Evolutionary conservation across 2,888 invertebrate genomes (phyloP), one percentile per base, ranked within the genome.

Genomic region (Drosophila histrio): DNA sequence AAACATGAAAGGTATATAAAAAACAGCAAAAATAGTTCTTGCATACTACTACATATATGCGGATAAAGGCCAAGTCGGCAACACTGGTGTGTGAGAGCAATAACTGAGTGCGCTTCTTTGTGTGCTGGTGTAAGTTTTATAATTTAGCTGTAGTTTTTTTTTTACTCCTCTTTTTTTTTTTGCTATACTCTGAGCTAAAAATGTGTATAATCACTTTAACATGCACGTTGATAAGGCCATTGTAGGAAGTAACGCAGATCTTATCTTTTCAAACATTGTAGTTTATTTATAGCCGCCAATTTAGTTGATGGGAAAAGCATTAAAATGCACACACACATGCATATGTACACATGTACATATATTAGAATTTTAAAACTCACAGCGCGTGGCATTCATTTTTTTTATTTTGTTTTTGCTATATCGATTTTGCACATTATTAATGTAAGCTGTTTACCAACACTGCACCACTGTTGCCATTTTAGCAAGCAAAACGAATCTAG

Each of bases 121-220:
- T 32, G 9, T 46, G 26, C 24, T 50, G 66, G 46, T 64, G 53
- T 52, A 73, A 62, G 79, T 69, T 86, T 66, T 79, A 83, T 76
- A 69, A 82, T 86, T 71, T 66, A 66, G 72, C 64, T 84, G 19
- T 69, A 59, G 59, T 41, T 66, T 64, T 61, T 54, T 46, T 3
- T 30, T 30, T 11, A 71, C 58, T 50, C 41, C 65, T 50, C 5
- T 13, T 61, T 69, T 50, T 6, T 32, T 61, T 67, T 50, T 5
- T 26, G 30, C 46, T 72, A 72, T 50, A 38, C 70, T 44, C 7
- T 38, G 8, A 34, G 22, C 28, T 32, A 34, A 36, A 28, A 47
- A 28, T 52, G 46, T 46, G 13, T 41, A 32, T 53, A 56, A 57
- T 73, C 36, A 49, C 32, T 67, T 61, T 57, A 73, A 54, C 61